Percentiles rank a stretch among this genome's conserved stretches.
phyloP scores from a whole-genome alignment of 2,797 vertebrate species.

The Passerculus sandwichensis region DNA sequence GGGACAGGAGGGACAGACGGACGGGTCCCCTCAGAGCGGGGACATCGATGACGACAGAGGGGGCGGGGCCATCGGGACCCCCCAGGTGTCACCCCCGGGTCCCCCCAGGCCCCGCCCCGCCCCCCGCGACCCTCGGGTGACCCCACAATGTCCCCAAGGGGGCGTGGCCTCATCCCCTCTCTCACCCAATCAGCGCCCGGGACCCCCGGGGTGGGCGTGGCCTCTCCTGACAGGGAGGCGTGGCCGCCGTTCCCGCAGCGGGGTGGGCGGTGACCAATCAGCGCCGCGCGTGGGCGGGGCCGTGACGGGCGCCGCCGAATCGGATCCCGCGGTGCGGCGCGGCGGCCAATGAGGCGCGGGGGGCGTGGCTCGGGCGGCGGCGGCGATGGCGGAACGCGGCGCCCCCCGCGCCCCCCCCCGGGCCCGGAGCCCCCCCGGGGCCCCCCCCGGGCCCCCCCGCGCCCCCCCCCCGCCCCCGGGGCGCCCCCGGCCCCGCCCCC shows the following conservation, averaged over 20 bases:
- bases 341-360: background rate
- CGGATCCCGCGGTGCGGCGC: background rate
- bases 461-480: background rate
- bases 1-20: too few relatives aligned
- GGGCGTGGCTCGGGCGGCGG: background rate
- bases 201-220: background rate
- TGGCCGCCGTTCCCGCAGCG: background rate
- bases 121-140: background rate
- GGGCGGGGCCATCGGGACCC: too few relatives aligned
- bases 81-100: too few relatives aligned
- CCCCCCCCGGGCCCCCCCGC: background rate
- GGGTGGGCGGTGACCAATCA: background rate
- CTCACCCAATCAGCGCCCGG: background rate
- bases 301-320: accelerated
- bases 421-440: background rate
- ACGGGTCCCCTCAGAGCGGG: too few relatives aligned
- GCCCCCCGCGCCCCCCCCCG: background rate
- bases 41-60: too few relatives aligned
- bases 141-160: background rate
- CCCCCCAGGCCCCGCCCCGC: too few relatives aligned
- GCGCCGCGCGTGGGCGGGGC: background rate
- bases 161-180: background rate
- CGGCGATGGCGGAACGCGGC: background rate
- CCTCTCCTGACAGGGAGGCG: background rate
- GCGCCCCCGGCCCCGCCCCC: background rate